Evolutionary conservation across 2,797 vertebrate species (phyloP).

Genomic region (Vipera ursinii): DNA sequence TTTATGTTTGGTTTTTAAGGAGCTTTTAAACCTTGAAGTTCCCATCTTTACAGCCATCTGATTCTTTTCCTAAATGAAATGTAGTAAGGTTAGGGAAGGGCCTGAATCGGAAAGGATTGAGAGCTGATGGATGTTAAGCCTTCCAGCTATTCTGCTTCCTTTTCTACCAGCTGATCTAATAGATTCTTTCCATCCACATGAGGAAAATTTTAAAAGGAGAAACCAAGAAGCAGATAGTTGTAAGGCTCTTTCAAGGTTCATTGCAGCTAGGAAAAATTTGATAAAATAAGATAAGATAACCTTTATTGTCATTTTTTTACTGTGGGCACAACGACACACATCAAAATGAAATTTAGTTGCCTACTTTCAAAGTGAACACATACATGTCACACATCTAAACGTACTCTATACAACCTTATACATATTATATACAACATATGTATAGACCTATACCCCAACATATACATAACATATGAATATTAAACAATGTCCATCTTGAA

Average conservation of each 20-base stretch:
- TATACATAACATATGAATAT: no score
- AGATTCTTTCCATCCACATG: background rate
- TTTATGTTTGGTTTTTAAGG: background rate
- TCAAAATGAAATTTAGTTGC: no score
- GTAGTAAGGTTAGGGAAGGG: background rate
- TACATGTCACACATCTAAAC: no score
- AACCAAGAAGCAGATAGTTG: background rate
- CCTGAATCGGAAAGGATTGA: background rate
- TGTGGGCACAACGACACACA: no score
- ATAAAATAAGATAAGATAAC: no score
- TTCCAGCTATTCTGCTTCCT: background rate
- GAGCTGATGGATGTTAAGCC: background rate
- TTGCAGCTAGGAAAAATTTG: background rate
- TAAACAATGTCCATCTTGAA: no score
- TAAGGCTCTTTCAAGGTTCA: background rate
- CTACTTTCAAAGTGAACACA: no score
- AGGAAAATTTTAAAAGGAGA: background rate
- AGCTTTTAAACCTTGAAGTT: background rate
- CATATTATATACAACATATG: no score
- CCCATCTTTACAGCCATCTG: background rate
- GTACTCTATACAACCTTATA: no score
- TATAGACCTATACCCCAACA: no score
- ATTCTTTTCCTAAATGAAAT: background rate
- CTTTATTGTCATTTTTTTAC: no score
- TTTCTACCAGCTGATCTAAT: background rate